These are phyloP conservation scores for Onychostruthus taczanowskii DNA, from an alignment of 2,113 vertebrate genomes.

Conservation along the genomic window DNA sequence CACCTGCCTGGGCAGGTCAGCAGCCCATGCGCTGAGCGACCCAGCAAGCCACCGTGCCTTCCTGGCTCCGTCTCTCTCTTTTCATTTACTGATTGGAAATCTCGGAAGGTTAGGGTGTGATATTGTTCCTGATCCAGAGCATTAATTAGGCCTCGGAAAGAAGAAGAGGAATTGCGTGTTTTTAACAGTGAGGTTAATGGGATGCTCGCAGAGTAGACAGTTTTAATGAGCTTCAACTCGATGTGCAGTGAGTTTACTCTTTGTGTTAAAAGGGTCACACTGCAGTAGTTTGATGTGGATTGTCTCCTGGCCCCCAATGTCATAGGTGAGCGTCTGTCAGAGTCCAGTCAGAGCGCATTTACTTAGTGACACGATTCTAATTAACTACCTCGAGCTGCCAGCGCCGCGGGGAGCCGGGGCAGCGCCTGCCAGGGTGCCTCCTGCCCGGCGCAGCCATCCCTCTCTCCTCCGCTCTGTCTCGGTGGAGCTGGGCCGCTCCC, in stretches of 20 bases:
- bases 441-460: not conserved
- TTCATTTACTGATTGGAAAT: slow-evolving; percentile 66
- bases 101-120: slow-evolving; percentile 67
- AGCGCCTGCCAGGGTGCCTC: slow-evolving; percentile 44
- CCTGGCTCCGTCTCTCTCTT: not conserved
- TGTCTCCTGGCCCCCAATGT: slow-evolving; percentile 75
- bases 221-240: slow-evolving; percentile 87
- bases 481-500: not conserved
- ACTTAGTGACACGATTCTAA: slow-evolving; percentile 99
- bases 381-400: slow-evolving; percentile 90
- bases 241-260: slow-evolving; percentile 81
- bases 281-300: slow-evolving; percentile 90
- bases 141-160: slow-evolving; percentile 81
- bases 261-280: slow-evolving; percentile 95
- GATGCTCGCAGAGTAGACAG: slow-evolving; percentile 83
- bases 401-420: slow-evolving; percentile 61
- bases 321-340: slow-evolving; percentile 86
- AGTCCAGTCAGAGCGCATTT: slow-evolving; percentile 92
- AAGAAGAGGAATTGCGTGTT: slow-evolving; percentile 78
- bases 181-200: slow-evolving; percentile 85
- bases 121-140: slow-evolving; percentile 74
- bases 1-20: slow-evolving; percentile 49
- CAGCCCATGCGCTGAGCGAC: not conserved
- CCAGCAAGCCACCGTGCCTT: not conserved
- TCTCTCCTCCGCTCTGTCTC: not conserved